phyloP scores from a whole-genome alignment of 2,797 vertebrate species.

The Chiroxiphia lanceolata region DNA sequence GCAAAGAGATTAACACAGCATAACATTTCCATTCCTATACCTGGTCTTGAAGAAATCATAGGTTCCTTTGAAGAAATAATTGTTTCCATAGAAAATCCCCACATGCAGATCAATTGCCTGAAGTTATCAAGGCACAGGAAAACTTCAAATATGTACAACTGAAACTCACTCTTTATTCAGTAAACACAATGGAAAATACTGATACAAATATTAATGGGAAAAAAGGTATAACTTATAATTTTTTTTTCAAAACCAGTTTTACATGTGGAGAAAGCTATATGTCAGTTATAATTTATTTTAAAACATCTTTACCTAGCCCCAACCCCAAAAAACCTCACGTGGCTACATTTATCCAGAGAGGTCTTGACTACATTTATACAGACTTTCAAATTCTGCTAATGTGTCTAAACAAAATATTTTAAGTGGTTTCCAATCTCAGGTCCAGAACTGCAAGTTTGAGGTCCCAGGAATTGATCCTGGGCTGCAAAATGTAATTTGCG shows the following conservation, averaged over 20 bases:
- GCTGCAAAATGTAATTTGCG: neutral
- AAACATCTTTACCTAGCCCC: neutral
- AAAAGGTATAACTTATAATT: neutral
- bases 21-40: neutral
- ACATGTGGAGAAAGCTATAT: neutral
- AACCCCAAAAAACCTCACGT: neutral
- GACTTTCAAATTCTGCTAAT: neutral
- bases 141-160: neutral
- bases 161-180: neutral
- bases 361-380: neutral
- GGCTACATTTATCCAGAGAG: neutral
- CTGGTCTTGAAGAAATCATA: neutral
- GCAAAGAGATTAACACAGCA: neutral
- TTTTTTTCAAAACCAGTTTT: neutral
- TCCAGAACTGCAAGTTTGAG: neutral
- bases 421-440: accelerated
- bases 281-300: neutral
- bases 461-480: neutral
- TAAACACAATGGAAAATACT: neutral
- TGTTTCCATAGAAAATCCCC: neutral
- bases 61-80: neutral
- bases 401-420: neutral
- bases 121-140: neutral
- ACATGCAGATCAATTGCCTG: neutral
- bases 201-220: neutral